Evolutionary conservation across 2,113 vertebrate genomes (phyloP).

Genomic region (Arenaria interpres): DNA sequence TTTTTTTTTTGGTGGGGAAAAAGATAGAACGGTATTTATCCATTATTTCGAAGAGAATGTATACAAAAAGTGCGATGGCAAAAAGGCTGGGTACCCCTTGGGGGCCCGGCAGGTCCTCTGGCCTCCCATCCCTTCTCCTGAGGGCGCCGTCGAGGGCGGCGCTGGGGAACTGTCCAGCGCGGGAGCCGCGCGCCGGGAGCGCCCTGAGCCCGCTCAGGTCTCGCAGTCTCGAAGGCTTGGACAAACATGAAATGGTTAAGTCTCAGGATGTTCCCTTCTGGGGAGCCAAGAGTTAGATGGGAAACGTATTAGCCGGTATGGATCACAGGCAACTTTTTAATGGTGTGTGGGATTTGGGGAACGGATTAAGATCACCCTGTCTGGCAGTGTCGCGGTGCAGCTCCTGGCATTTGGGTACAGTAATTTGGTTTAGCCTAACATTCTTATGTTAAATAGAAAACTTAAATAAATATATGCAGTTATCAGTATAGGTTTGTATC

Average conservation of each 20-base stretch:
- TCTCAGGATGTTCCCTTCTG: neutral
- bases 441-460: neutral
- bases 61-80: neutral
- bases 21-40: neutral
- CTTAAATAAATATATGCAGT: neutral
- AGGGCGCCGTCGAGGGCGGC: accelerated
- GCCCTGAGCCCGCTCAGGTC: accelerated
- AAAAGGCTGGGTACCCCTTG: accelerated
- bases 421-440: neutral
- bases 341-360: neutral
- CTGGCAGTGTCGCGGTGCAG: neutral
- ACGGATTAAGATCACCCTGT: neutral
- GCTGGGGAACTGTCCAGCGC: slow-evolving; percentile 40
- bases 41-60: neutral
- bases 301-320: neutral
- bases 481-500: neutral
- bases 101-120: accelerated
- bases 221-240: neutral
- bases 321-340: neutral
- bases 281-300: neutral
- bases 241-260: neutral
- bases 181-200: accelerated
- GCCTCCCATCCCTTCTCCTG: neutral
- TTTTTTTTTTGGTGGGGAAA: neutral
- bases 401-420: neutral